Evolutionary conservation across 2,797 vertebrate species (phyloP).

Genomic region (Platalea minor): DNA sequence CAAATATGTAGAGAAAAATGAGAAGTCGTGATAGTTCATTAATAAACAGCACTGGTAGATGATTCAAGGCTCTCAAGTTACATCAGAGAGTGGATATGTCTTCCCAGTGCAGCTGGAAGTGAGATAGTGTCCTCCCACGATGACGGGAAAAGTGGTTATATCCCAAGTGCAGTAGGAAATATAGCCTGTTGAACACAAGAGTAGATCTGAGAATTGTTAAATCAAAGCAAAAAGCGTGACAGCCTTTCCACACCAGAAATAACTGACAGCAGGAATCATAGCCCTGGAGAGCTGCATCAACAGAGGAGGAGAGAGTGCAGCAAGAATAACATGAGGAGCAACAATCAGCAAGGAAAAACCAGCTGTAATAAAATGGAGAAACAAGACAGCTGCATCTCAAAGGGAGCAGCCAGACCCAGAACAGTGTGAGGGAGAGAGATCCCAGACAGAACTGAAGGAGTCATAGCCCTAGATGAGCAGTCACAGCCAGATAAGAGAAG

Average conservation of each 20-base stretch:
- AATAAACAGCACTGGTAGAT: neutral
- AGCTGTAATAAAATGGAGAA: neutral
- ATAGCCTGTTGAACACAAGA: slow-evolving; percentile 19
- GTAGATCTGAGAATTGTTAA: slow-evolving; percentile 37
- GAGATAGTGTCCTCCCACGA: slow-evolving; percentile 15
- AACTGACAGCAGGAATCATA: slow-evolving; percentile 47
- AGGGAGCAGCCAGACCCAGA: neutral
- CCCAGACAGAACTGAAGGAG: slow-evolving; percentile 16
- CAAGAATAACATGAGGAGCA: neutral
- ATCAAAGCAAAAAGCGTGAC: slow-evolving; percentile 55
- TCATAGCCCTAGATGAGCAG: neutral
- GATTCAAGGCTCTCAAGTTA: slow-evolving; percentile 26
- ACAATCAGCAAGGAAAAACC: neutral
- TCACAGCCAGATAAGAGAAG: neutral
- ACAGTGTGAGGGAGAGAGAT: neutral
- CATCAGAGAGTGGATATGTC: neutral
- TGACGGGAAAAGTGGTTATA: slow-evolving; percentile 30
- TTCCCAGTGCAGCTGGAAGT: slow-evolving; percentile 6
- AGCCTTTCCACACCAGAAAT: slow-evolving; percentile 52
- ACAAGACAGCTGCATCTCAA: neutral
- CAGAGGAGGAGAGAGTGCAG: neutral
- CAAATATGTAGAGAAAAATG: slow-evolving; percentile 23
- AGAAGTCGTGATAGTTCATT: slow-evolving; percentile 42
- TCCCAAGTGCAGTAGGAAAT: slow-evolving; percentile 37
- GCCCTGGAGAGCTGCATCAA: slow-evolving; percentile 28